These are phyloP conservation scores for Epinotia ramella DNA, from an alignment of 2,888 invertebrate genomes.

Conservation along the genomic window DNA sequence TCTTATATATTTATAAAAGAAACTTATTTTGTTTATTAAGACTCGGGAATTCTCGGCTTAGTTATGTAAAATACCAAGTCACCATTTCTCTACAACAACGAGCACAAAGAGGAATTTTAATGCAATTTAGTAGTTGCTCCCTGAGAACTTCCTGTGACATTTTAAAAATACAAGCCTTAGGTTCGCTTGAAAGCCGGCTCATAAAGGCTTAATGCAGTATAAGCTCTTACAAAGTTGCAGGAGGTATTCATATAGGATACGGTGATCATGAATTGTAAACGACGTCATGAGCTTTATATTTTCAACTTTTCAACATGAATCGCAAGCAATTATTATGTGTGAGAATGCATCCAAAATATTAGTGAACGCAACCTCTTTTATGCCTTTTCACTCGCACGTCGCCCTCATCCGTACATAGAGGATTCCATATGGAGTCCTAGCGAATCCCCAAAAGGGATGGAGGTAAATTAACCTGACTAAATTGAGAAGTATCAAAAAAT, in stretches of 20 bases:
- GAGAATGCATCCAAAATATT: no score
- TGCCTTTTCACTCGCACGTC: no score
- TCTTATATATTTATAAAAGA: no score
- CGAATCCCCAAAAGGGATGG: no score
- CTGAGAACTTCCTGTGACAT: constrained; percentile 51
- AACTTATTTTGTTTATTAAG: not conserved
- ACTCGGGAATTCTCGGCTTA: constrained; percentile 45
- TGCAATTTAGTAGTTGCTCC: constrained; percentile 68
- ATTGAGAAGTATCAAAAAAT: no score
- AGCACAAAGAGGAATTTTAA: constrained; percentile 71
- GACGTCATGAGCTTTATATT: not conserved
- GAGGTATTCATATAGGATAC: not conserved
- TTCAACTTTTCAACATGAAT: not conserved
- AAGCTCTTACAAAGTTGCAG: constrained; percentile 7
- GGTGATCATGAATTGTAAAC: not conserved
- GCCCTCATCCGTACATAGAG: no score
- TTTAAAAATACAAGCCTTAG: constrained; percentile 57
- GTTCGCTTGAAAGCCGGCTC: constrained; percentile 57
- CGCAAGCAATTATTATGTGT: no score
- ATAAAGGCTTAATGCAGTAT: constrained; percentile 5
- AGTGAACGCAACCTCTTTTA: no score
- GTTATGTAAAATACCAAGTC: constrained; percentile 57
- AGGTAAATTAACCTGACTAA: no score
- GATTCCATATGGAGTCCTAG: no score
- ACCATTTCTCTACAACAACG: constrained; percentile 60